phyloP scores from a whole-genome alignment of 2,113 vertebrate genomes.

The Planiliza haematocheilus region DNA sequence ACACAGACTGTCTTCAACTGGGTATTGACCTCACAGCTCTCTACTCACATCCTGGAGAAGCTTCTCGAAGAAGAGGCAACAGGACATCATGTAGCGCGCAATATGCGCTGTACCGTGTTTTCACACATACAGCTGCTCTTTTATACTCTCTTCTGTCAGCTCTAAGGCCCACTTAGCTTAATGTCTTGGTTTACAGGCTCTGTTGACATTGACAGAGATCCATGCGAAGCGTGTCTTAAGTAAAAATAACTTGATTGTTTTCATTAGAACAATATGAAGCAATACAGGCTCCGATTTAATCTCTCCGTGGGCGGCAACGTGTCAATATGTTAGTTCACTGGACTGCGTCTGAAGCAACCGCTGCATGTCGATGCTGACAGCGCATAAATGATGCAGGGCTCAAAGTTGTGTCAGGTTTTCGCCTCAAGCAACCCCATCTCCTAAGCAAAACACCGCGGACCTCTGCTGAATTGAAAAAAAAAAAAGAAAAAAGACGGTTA shows the following conservation, averaged over 20 bases:
- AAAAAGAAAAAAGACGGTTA: slow-evolving; percentile 39
- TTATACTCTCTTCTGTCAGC: neutral
- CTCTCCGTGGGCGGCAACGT: slow-evolving; percentile 54
- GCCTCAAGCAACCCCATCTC: slow-evolving; percentile 68
- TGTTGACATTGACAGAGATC: slow-evolving; percentile 1
- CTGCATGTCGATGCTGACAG: slow-evolving; percentile 73
- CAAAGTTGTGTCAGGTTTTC: slow-evolving; percentile 69
- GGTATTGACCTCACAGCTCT: no score
- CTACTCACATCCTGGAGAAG: no score
- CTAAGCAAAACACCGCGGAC: slow-evolving; percentile 54
- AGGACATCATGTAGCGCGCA: no score
- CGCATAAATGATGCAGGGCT: slow-evolving; percentile 79
- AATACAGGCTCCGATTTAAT: slow-evolving; percentile 47
- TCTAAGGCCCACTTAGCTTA: neutral
- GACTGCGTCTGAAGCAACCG: slow-evolving; percentile 61
- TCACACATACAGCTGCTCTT: neutral
- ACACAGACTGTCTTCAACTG: no score
- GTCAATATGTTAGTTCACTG: slow-evolving; percentile 70
- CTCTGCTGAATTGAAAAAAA: neutral
- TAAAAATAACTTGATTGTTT: slow-evolving; percentile 31
- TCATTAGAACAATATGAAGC: slow-evolving; percentile 18
- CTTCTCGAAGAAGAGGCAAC: no score
- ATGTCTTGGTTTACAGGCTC: slow-evolving; percentile 14
- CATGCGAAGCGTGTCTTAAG: slow-evolving; percentile 17
- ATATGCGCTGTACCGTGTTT: no score